A percentile compares a stretch with the other conserved stretches of the same genome.
Evolutionary conservation across 2,888 invertebrate species (phyloP).

Genomic region (Micoletzkya japonica): DNA sequence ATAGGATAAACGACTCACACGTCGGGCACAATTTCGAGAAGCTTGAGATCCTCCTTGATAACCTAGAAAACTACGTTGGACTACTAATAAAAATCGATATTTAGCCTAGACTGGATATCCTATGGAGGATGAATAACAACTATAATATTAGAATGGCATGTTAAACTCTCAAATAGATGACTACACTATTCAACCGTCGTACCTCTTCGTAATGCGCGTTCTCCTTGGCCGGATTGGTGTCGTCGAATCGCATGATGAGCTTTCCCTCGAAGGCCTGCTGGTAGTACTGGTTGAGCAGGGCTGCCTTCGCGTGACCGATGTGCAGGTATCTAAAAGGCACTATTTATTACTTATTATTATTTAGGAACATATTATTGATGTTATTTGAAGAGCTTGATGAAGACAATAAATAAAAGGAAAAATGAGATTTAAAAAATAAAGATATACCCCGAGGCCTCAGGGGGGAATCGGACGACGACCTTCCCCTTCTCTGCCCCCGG

Average conservation of each 20-base stretch:
- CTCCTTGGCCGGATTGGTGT: slow-evolving; percentile 98
- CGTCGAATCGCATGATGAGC: slow-evolving; percentile 97
- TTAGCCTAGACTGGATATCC: too few relatives aligned
- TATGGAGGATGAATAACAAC: too few relatives aligned
- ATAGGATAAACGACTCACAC: slow-evolving; percentile 33
- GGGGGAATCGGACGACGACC: slow-evolving; percentile 97
- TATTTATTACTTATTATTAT: background rate
- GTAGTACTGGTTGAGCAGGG: slow-evolving; percentile 95
- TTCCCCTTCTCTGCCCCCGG: slow-evolving; percentile 96
- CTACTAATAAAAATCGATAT: too few relatives aligned
- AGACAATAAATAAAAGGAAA: background rate
- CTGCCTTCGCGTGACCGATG: slow-evolving; percentile 98
- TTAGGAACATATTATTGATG: background rate
- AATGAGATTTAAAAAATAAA: too few relatives aligned
- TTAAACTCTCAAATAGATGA: background rate
- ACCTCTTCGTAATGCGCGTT: slow-evolving; percentile 95
- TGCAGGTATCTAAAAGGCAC: slow-evolving; percentile 76
- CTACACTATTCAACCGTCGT: background rate
- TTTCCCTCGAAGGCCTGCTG: slow-evolving; percentile 84
- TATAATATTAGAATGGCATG: background rate
- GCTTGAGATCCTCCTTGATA: slow-evolving; percentile 87
- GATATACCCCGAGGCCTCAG: slow-evolving; percentile 91
- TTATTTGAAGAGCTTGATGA: background rate
- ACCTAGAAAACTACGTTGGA: slow-evolving; percentile 66
- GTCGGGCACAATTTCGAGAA: slow-evolving; percentile 90